Percentiles rank a stretch among this genome's conserved stretches.
phyloP scores from a whole-genome alignment of 53 echinoderm and acorn worm genomes.

The Echinometra lucunter region DNA sequence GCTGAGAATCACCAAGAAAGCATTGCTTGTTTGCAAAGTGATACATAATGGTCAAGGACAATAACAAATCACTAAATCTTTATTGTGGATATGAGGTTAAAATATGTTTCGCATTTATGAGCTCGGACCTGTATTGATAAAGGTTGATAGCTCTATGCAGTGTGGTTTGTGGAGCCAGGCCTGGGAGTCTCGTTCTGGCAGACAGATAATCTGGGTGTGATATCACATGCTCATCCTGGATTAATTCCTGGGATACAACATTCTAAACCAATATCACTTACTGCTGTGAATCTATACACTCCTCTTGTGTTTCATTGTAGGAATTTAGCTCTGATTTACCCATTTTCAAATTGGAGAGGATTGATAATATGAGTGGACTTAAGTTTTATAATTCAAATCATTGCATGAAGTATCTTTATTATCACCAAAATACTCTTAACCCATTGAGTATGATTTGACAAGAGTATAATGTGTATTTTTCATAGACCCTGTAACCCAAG shows the following conservation, averaged over 20 bases:
- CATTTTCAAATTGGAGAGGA: background rate
- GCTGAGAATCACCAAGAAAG: background rate
- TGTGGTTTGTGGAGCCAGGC: conserved; percentile 26
- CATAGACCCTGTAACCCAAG: too few relatives aligned
- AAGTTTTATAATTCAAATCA: background rate
- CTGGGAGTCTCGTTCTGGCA: conserved; percentile 36
- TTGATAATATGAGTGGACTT: background rate
- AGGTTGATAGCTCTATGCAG: conserved; percentile 8
- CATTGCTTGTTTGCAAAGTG: background rate
- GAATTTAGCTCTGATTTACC: background rate
- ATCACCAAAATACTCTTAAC: background rate
- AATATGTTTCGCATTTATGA: background rate
- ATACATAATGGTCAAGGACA: background rate
- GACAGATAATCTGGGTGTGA: conserved; percentile 64
- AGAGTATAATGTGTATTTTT: too few relatives aligned
- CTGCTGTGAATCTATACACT: background rate
- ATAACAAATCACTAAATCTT: background rate
- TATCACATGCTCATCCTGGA: conserved; percentile 33
- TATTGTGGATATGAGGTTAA: background rate
- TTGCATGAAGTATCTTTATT: background rate
- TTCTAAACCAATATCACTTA: conserved; percentile 48
- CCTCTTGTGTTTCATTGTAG: background rate
- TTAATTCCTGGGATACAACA: conserved; percentile 18
- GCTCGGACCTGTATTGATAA: background rate
- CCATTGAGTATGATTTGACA: too few relatives aligned